Conservation (phyloP, 1,140 invertebrate genomes). For the Sweltsa coloradensis region DNA sequence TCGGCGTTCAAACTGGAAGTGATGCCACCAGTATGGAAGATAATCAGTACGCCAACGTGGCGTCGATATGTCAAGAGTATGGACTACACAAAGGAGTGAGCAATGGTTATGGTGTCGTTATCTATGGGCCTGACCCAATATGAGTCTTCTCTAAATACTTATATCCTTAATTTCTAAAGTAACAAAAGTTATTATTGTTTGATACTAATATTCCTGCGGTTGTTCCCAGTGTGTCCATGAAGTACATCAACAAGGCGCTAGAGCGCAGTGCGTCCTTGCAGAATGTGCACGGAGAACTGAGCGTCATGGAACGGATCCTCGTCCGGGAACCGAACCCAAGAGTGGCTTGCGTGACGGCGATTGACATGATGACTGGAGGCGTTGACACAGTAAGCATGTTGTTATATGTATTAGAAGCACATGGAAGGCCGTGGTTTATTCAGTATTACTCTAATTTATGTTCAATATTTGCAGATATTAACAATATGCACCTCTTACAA, state of each 20-base stretch:
- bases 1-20: not conserved
- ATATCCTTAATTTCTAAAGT: too few species aligned
- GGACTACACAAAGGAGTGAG: conserved; percentile 4
- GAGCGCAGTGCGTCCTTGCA: not conserved
- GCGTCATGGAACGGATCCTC: conserved; percentile 12
- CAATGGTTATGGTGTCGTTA: conserved; percentile 10
- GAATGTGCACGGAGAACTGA: conserved; percentile 4
- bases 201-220: too few species aligned
- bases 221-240: conserved; percentile 15
- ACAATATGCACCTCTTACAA: too few species aligned
- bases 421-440: too few species aligned
- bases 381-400: conserved; percentile 30
- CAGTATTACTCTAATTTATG: too few species aligned
- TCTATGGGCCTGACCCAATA: conserved; percentile 22
- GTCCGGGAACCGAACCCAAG: not conserved
- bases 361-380: conserved; percentile 33
- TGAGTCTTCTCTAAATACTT: not conserved
- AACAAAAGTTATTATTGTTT: too few species aligned
- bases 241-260: conserved; percentile 14
- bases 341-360: conserved; percentile 19
- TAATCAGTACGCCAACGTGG: conserved; percentile 7
- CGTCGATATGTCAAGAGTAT: not conserved
- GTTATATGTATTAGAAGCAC: too few species aligned
- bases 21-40: conserved; percentile 6
- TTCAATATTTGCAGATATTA: too few species aligned